Base-by-base conservation (phyloP, 1,140 invertebrate genomes). In the Euura saliciscinereae region DNA sequence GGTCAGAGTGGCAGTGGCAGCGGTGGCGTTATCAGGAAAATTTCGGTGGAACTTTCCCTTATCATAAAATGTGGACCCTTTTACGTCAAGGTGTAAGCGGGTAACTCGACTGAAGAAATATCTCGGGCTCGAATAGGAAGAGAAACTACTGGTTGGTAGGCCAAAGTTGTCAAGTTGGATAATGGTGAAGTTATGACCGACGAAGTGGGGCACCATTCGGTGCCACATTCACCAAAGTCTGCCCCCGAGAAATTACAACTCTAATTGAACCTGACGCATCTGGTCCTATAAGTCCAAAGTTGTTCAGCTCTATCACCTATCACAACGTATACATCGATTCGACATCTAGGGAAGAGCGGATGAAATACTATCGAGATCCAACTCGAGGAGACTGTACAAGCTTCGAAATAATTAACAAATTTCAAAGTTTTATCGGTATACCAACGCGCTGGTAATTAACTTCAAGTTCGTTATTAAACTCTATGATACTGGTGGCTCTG, bases 1-100 rank as follows among this genome's bases (percentile, higher is more conserved):
- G n/a, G 68, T 69, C 44, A 69, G 66, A 10, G 43, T 11, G 68
- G 11, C 11, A 10, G 28, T 69, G n/a, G 68, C 44, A 44, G 42
- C 42, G 28, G 6, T n/a, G n/a, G n/a, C 68, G 68, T 69, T 45
- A 69, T 69, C 42, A 13, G 28, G n/a, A 69, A 69, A 69, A 69
- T 46, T 69, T 59, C 13, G 51, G 51, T 8, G 13, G 13, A 59
- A 59, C 51, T 59, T 59, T 59, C 51, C 51, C 51, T 59, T 59
- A 59, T 59, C 51, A n/a, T 59, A 59, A 59, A 59, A 59, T 59
- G 68, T 44, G 68, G 44, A 46, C 43, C 68, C 44, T 69, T 69
- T 69, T 69, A 45, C 68, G 68, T 28, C 68, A 13, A 28, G 68
- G 66, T 67, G 66, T 11, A 67, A 67, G 68, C 43, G 13, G 51